Evolutionary conservation across 2,888 invertebrate species (phyloP).

Genomic region (Apocheima hispidaria): DNA sequence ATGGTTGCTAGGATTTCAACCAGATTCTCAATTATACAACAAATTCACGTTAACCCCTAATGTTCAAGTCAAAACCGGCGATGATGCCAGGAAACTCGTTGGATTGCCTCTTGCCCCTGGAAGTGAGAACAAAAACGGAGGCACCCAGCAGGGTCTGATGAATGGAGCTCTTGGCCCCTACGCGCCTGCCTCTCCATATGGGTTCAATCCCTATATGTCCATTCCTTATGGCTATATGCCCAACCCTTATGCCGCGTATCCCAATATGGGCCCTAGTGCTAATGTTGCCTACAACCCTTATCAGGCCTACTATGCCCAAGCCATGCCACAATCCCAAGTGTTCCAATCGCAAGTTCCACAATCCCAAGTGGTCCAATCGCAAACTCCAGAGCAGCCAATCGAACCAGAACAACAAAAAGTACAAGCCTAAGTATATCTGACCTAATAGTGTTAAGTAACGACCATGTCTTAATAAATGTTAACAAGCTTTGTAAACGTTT

Average conservation of each 20-base stretch:
- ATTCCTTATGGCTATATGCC: background rate
- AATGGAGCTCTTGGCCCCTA: background rate
- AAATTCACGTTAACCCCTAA: background rate
- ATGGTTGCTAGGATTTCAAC: background rate
- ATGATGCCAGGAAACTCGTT: slow-evolving; percentile 1
- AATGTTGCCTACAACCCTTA: background rate
- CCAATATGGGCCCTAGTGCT: background rate
- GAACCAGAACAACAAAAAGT: background rate
- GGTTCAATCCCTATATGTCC: background rate
- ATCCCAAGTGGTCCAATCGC: background rate
- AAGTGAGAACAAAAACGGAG: background rate
- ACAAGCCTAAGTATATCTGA: background rate
- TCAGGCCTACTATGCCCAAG: background rate
- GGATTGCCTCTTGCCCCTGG: background rate
- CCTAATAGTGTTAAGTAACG: background rate
- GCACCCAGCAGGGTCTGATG: background rate
- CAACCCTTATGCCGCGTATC: background rate
- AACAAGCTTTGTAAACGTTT: background rate
- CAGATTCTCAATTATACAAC: background rate
- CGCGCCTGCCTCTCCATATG: background rate
- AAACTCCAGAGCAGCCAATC: background rate
- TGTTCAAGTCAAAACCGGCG: background rate
- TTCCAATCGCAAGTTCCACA: background rate
- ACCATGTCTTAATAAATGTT: background rate
- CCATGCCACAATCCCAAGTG: background rate